Evolutionary conservation across 2,888 invertebrate genomes (phyloP), one percentile per base, ranked within the genome.

Genomic region (Hetaerina titia): DNA sequence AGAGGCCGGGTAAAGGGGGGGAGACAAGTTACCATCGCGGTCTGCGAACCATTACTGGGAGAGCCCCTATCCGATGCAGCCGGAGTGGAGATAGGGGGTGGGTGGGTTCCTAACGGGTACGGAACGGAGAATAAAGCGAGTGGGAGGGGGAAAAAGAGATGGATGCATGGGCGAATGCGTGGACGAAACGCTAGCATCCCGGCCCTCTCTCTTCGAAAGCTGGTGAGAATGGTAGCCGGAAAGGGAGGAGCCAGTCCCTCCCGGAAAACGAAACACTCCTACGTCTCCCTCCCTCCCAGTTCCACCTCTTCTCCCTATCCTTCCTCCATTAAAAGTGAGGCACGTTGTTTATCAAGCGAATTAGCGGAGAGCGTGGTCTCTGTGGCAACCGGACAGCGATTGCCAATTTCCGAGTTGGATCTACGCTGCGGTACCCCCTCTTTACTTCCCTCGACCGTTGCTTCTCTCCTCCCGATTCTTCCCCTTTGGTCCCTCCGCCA

Each of bases 291-390:
- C 45, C 15, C 81, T 31, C 9, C 15, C 25, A 11, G 31, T 11
- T 31, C 81, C 9, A 13, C 81, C 81, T 56, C 56, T 89, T 89
- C 89, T 89, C 58, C 92, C 9, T 15, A 15, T 11, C 63, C 45
- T 58, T 58, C 22, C 64, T 56, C 90, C 90, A 90, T 90, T 90
- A 90, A 90, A 90, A 90, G 90, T 69, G 69, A 56, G 69, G 92
- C 92, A 69, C 92, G 92, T 92, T 92, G 92, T 92, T 92, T 92
- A 92, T 92, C 92, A 92, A 92, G 92, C 92, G 92, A 92, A 92
- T 92, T 92, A 69, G 92, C 92, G 92, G 92, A 69, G 45, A n/a
- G 56, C 92, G 92, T 56, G 92, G 92, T 92, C 92, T 45, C 69
- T 92, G 92, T n/a, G 92, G 92, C 69, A 69, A n/a, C 22, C 56